phyloP scores from a whole-genome alignment of 2,797 vertebrate genomes.

The Epinephelus malabaricus region DNA sequence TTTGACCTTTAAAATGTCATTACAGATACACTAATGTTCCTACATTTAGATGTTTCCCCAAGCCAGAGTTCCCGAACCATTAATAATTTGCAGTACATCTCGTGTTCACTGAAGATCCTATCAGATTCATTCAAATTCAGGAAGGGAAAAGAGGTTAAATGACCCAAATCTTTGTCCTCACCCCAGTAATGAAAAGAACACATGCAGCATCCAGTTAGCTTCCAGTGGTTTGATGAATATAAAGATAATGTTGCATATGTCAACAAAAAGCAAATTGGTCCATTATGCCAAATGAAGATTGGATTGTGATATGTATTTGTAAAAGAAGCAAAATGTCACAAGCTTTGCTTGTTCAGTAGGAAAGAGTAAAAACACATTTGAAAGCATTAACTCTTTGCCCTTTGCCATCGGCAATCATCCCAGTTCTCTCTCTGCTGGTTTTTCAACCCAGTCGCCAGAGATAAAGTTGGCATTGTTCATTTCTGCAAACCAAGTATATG shows the following conservation, averaged over 20 bases:
- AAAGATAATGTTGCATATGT: conserved; percentile 75
- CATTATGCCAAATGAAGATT: conserved; percentile 81
- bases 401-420: conserved; percentile 57
- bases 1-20: conserved; percentile 50
- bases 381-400: conserved; percentile 70
- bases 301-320: conserved; percentile 73
- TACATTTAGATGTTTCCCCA: conserved; percentile 53
- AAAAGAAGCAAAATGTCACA: conserved; percentile 67
- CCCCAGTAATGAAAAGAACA: conserved; percentile 79
- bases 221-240: conserved; percentile 78
- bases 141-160: conserved; percentile 76
- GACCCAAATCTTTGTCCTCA: conserved; percentile 79
- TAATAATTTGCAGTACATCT: conserved; percentile 74
- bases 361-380: conserved; percentile 69
- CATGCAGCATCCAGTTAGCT: conserved; percentile 76
- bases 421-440: conserved; percentile 35
- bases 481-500: too few species aligned
- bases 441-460: neutral
- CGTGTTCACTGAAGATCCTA: conserved; percentile 76
- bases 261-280: conserved; percentile 83
- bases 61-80: conserved; percentile 56
- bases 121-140: conserved; percentile 83
- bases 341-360: conserved; percentile 73
- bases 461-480: too few species aligned
- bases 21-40: conserved; percentile 48